Evolutionary conservation across 1,140 invertebrate genomes (phyloP), one percentile per base, ranked within the genome.

Genomic region (Drosophila baimaii): DNA sequence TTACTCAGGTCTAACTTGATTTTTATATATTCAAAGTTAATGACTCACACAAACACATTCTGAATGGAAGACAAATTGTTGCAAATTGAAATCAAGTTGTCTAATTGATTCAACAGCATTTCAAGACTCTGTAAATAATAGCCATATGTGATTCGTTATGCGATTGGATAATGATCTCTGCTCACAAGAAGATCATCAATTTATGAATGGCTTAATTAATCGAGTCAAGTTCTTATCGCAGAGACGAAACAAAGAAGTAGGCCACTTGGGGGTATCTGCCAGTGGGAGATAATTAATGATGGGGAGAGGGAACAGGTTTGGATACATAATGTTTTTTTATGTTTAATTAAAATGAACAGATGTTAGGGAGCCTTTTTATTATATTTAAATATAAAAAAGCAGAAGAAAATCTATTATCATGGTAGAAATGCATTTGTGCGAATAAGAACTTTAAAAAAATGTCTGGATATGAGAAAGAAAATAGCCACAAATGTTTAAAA

Each of bases 11-110:
- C 10, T 27, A 56, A 47, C 51, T 58, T 33, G 68, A n/a, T 54
- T 44, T 37, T 19, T 17, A 63, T 54, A 63, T 41, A 21, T 17
- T 39, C 21, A 23, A 13, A 12, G 4, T n/a, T 5, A 29, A 43
- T 64, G 27, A 68, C 5, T 41, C 44, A 63, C 19, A 35, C n/a
- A n/a, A 29, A 33, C 33, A 23, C 39, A 15, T 51, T 51, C 13
- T 27, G 13, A 35, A 17, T 12, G 21, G 1, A 41, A 66, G 65
- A 69, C 61, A 69, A 69, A 69, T 69, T 66, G 62, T 44, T 35
- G 61, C 46, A 69, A 69, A 66, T 69, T 69, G 44, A 69, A 66
- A 43, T 66, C 35, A 65, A 65, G 65, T 65, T 68, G 29, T 66
- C 46, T 47, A 66, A 66, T 69, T 65, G 65, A 43, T 19, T 66